Percentiles rank a stretch among this genome's conserved stretches.
Evolutionary conservation across 2,797 vertebrate genomes (phyloP).

Genomic region (Antrozous pallidus): DNA sequence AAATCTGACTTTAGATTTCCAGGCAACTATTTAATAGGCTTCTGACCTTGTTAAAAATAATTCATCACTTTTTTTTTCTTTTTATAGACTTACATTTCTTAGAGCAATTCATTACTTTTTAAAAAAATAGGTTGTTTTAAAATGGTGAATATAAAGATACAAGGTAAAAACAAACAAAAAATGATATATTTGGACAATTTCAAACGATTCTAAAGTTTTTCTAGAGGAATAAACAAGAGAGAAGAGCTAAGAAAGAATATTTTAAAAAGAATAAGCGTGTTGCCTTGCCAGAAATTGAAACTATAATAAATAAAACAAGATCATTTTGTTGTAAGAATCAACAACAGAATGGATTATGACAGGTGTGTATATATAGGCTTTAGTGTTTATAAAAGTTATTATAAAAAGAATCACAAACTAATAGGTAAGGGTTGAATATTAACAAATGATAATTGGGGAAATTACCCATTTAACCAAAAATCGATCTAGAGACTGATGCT

Average conservation of each 20-base stretch:
- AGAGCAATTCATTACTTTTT: not conserved
- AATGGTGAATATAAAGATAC: not conserved
- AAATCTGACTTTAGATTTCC: conserved; percentile 10
- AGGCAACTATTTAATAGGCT: not conserved
- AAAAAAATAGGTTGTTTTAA: not conserved
- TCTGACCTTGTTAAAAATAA: conserved; percentile 2
- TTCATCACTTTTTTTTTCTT: not conserved
- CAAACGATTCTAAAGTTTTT: not conserved
- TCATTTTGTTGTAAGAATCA: not conserved
- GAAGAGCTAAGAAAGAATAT: not conserved
- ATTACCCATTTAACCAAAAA: not conserved
- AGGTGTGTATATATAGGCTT: not conserved
- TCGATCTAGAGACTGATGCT: not conserved
- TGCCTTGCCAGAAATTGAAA: not conserved
- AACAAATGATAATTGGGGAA: not conserved
- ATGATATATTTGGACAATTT: not conserved
- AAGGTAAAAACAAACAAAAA: not conserved
- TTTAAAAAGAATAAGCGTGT: not conserved
- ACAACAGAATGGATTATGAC: not conserved
- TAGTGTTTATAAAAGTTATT: not conserved
- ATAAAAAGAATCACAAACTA: not conserved
- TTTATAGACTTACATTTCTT: too few species aligned
- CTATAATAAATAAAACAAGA: conserved; percentile 14
- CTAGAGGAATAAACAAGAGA: not conserved
- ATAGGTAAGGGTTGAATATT: not conserved